Evolutionary conservation across 23 tunicate species (phyloP).

Genomic region (Oikopleura dioica): DNA sequence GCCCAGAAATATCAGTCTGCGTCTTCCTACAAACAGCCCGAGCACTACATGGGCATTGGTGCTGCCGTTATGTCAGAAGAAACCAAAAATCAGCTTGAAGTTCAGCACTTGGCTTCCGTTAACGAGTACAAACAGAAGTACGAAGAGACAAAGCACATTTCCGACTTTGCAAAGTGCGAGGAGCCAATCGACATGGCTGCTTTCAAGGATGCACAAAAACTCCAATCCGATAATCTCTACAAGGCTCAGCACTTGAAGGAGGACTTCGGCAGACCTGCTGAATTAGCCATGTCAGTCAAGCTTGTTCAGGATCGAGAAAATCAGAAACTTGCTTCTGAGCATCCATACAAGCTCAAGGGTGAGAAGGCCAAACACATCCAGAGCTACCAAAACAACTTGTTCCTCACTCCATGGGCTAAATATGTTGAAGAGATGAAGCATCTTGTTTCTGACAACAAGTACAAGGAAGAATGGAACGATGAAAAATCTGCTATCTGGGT

Average conservation of each 20-base stretch:
- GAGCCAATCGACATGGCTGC: not conserved
- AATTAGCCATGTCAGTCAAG: slow-evolving; percentile 43
- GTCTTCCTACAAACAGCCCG: slow-evolving; percentile 32
- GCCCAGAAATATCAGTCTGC: slow-evolving; percentile 54
- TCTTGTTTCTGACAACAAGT: not conserved
- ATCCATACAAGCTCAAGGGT: slow-evolving; percentile 34
- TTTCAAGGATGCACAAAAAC: not conserved
- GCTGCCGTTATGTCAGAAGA: slow-evolving; percentile 9
- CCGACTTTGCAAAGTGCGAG: not conserved
- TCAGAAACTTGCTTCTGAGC: slow-evolving; percentile 46
- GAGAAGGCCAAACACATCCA: slow-evolving; percentile 30
- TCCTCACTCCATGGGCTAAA: slow-evolving; percentile 2
- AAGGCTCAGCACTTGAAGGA: slow-evolving; percentile 47
- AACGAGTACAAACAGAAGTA: slow-evolving; percentile 57
- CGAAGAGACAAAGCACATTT: slow-evolving; percentile 13
- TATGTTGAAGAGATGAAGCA: slow-evolving; percentile 6
- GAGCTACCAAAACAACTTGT: slow-evolving; percentile 6
- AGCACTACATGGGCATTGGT: not conserved
- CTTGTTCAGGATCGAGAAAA: slow-evolving; percentile 26
- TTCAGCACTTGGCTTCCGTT: slow-evolving; percentile 33
- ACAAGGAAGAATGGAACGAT: not conserved
- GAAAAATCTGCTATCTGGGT: slow-evolving; percentile 3
- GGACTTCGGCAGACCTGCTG: slow-evolving; percentile 48
- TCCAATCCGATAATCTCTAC: slow-evolving; percentile 21
- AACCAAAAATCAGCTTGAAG: not conserved